A percentile compares a stretch with the other conserved stretches of the same genome.
These are phyloP conservation scores for Colletes gigas DNA, from an alignment of 1,140 invertebrate species.

Conservation along the genomic window DNA sequence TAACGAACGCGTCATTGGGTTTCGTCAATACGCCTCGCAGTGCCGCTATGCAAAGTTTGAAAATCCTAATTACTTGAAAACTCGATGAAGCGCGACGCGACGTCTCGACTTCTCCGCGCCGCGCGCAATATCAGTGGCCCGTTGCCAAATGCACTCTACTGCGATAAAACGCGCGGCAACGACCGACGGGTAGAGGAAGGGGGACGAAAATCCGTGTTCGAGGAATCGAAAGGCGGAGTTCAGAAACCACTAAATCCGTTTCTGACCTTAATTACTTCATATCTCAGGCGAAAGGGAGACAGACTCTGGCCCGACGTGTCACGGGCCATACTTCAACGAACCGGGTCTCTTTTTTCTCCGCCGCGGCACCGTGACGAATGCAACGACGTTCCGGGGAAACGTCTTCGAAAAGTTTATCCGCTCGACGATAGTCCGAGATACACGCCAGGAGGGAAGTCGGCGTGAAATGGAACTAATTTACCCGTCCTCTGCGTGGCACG, in stretches of 20 bases:
- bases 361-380: constrained; percentile 11
- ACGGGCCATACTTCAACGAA: not conserved
- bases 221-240: not conserved
- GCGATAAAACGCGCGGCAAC: not conserved
- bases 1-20: too few relatives aligned
- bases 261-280: constrained; percentile 16
- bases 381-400: not conserved
- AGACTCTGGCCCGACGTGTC: too few relatives aligned
- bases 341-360: not conserved
- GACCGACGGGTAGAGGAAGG: too few relatives aligned
- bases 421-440: not conserved
- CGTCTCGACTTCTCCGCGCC: not conserved
- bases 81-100: not conserved
- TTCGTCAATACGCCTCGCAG: too few relatives aligned
- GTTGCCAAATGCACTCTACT: constrained; percentile 25
- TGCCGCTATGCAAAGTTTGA: too few relatives aligned
- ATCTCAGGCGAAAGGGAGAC: not conserved
- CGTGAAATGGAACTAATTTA: constrained; percentile 58
- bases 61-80: constrained; percentile 36
- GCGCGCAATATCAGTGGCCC: constrained; percentile 20
- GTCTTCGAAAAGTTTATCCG: constrained; percentile 36
- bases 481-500: not conserved
- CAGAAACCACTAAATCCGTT: not conserved
- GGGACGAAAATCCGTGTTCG: not conserved
- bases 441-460: constrained; percentile 15